Evolutionary conservation across 2,888 invertebrate species (phyloP).

Genomic region (Drosophila gaucha): DNA sequence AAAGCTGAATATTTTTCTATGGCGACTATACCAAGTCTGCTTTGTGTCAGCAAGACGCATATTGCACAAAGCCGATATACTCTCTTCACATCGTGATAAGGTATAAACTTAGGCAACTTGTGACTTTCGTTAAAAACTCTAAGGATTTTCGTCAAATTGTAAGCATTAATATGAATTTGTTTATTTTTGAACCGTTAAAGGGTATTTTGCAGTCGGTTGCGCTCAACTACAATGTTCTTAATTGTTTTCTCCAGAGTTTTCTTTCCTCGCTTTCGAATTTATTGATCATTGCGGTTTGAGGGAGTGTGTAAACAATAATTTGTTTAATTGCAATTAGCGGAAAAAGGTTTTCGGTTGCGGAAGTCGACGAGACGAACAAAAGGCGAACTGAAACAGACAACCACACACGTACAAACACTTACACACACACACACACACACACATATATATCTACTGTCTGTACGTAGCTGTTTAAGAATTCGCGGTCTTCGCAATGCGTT

Average conservation of each 20-base stretch:
- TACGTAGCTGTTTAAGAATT: conserved; percentile 31
- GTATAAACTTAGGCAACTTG: too few species aligned
- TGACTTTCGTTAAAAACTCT: too few species aligned
- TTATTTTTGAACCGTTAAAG: too few species aligned
- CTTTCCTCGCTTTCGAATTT: conserved; percentile 5
- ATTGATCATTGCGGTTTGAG: conserved; percentile 34
- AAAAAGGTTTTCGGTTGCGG: conserved; percentile 47
- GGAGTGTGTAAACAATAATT: conserved; percentile 63
- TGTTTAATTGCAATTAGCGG: conserved; percentile 69
- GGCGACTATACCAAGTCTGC: too few species aligned
- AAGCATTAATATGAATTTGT: too few species aligned
- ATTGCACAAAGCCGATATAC: too few species aligned
- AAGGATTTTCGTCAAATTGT: too few species aligned
- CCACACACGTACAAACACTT: not conserved
- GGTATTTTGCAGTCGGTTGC: not conserved
- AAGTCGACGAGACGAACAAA: conserved; percentile 31
- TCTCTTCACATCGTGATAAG: too few species aligned
- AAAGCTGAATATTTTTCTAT: too few species aligned
- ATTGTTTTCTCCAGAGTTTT: not conserved
- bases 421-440: not conserved
- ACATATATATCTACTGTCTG: not conserved
- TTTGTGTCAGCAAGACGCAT: too few species aligned
- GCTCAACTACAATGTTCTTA: not conserved
- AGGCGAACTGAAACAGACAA: conserved; percentile 3
- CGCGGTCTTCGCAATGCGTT: conserved; percentile 42